Conservation (phyloP, 2,797 vertebrate genomes). For the Aldrovandia affinis region DNA sequence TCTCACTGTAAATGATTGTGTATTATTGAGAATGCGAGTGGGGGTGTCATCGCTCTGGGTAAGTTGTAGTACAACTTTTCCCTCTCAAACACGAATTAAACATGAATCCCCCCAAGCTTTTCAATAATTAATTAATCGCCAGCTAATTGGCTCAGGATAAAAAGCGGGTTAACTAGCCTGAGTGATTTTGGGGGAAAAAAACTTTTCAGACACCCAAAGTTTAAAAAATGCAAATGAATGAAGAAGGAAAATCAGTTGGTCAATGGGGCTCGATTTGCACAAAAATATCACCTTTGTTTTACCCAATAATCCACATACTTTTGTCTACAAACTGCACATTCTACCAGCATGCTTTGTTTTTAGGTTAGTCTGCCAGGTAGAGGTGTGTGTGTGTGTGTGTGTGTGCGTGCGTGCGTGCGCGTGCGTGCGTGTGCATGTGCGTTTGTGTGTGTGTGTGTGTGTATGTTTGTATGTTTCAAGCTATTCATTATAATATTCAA, state of each 20-base stretch:
- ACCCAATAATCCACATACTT: slow-evolving; percentile 43
- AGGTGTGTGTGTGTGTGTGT: slow-evolving; percentile 31
- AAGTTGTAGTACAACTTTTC: slow-evolving; percentile 74
- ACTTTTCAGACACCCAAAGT: slow-evolving; percentile 39
- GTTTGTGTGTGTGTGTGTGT: too few species aligned
- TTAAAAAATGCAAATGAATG: slow-evolving; percentile 25
- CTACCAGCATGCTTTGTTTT: slow-evolving; percentile 28
- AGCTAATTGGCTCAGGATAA: slow-evolving; percentile 76
- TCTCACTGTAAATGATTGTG: slow-evolving; percentile 35
- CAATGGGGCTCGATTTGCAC: slow-evolving; percentile 46
- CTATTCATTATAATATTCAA: too few species aligned
- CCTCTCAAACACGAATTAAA: slow-evolving; percentile 73
- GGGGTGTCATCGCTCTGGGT: slow-evolving; percentile 57
- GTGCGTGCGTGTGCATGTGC: neutral
- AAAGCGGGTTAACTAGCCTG: slow-evolving; percentile 73
- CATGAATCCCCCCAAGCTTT: slow-evolving; percentile 69
- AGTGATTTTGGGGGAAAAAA: slow-evolving; percentile 63
- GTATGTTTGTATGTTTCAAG: slow-evolving; percentile 12
- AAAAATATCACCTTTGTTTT: slow-evolving; percentile 43
- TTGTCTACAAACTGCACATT: slow-evolving; percentile 53
- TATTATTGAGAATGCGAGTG: slow-evolving; percentile 68
- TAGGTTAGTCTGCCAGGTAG: slow-evolving; percentile 32
- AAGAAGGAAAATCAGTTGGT: slow-evolving; percentile 54
- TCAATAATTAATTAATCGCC: slow-evolving; percentile 80
- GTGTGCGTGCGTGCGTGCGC: slow-evolving; percentile 47